Conservation (phyloP, 2,888 invertebrate genomes). For the Eretmocerus hayati region DNA sequence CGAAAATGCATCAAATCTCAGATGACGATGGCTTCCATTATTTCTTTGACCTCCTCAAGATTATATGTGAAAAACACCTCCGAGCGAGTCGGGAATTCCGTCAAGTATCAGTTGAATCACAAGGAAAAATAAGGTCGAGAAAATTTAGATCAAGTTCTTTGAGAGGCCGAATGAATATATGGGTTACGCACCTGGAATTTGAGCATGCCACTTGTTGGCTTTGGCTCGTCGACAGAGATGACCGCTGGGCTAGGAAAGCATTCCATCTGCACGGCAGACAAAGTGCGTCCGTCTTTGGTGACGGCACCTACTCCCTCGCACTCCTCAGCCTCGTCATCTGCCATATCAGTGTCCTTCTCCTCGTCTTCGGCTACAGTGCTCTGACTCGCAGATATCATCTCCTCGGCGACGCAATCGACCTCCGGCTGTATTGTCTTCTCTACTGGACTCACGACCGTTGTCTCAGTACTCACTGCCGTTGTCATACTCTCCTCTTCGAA, state of each 20-base stretch:
- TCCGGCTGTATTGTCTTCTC: neutral
- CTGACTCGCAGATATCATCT: neutral
- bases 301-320: slow-evolving; percentile 25
- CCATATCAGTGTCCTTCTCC: neutral
- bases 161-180: no score
- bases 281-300: slow-evolving; percentile 32
- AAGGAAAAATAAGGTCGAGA: no score
- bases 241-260: slow-evolving; percentile 15
- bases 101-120: no score
- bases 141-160: no score
- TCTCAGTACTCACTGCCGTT: neutral
- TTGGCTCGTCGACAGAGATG: slow-evolving; percentile 16
- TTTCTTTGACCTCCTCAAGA: no score
- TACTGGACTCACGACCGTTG: no score
- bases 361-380: neutral
- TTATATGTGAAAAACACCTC: no score
- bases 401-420: neutral
- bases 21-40: no score
- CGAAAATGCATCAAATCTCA: no score
- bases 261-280: slow-evolving; percentile 26
- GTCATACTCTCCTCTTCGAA: neutral
- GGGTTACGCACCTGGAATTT: slow-evolving; percentile 45
- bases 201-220: slow-evolving; percentile 46
- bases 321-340: neutral
- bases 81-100: no score